phyloP scores from a whole-genome alignment of 2,797 vertebrate species.

The Gila robusta region DNA sequence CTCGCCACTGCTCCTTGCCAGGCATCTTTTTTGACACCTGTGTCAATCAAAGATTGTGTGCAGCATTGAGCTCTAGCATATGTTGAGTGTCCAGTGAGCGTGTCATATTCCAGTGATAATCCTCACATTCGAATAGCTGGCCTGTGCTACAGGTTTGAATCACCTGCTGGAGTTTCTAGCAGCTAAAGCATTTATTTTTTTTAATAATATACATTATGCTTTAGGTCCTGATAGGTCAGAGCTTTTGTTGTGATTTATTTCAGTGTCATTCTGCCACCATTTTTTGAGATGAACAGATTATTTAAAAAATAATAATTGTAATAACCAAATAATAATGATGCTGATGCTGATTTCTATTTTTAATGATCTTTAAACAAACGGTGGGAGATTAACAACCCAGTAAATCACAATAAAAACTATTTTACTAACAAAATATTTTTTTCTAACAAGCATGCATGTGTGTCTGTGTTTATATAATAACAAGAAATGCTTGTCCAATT shows the following conservation, averaged over 20 bases:
- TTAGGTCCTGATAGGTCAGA: background rate
- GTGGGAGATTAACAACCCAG: background rate
- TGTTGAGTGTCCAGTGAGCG: conserved; percentile 39
- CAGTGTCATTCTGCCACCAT: background rate
- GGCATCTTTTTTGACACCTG: conserved; percentile 41
- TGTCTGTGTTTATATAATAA: background rate
- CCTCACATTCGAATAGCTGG: conserved; percentile 14
- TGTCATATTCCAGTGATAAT: conserved; percentile 38
- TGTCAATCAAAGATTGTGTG: conserved; percentile 39
- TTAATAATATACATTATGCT: background rate
- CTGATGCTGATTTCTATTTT: background rate
- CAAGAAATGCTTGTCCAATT: too few relatives aligned
- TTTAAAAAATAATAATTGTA: background rate
- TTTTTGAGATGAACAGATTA: background rate
- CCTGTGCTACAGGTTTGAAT: conserved; percentile 30
- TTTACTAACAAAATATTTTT: background rate
- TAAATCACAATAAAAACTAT: background rate
- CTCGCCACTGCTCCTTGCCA: background rate
- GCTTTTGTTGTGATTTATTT: background rate
- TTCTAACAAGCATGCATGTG: background rate
- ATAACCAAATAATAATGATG: background rate
- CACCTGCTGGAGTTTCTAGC: conserved; percentile 14
- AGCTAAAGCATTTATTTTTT: background rate
- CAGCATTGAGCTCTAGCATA: conserved; percentile 29
- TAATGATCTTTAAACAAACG: background rate